A percentile compares a stretch with the other conserved stretches of the same genome.
phyloP scores from a whole-genome alignment of 2,888 invertebrate genomes.

The Dasysyrphus tricinctus region DNA sequence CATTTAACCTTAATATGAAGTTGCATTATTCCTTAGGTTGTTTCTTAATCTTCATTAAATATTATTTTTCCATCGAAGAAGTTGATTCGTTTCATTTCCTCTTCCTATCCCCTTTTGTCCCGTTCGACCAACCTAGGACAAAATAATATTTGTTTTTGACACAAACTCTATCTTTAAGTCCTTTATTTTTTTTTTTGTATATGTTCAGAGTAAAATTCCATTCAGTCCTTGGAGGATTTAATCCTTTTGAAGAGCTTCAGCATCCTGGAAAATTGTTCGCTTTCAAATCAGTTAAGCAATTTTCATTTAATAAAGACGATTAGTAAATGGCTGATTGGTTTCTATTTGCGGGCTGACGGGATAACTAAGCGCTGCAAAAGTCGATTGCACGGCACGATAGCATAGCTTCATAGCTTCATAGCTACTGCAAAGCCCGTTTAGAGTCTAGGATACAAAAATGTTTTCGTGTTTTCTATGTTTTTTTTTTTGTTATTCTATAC shows the following conservation, averaged over 20 bases:
- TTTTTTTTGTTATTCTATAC: neutral
- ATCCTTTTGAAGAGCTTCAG: slow-evolving; percentile 70
- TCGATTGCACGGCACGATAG: slow-evolving; percentile 65
- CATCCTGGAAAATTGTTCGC: slow-evolving; percentile 71
- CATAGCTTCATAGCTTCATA: neutral
- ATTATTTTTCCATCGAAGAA: neutral
- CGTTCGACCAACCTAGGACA: neutral
- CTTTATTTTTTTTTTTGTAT: neutral
- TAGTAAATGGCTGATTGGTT: slow-evolving; percentile 73
- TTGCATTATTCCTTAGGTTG: too few species aligned
- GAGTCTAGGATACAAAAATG: slow-evolving; percentile 22
- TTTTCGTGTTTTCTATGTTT: neutral
- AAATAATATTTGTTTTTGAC: slow-evolving; percentile 64
- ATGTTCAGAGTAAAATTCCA: slow-evolving; percentile 6
- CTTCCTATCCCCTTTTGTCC: neutral
- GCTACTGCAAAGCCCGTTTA: neutral
- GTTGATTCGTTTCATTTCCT: neutral
- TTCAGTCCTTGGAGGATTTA: slow-evolving; percentile 35
- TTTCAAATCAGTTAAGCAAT: slow-evolving; percentile 74
- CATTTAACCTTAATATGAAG: too few species aligned
- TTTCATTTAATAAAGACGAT: slow-evolving; percentile 74
- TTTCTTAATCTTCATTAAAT: neutral
- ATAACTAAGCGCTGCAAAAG: slow-evolving; percentile 63
- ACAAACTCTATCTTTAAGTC: slow-evolving; percentile 28
- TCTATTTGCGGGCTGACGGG: slow-evolving; percentile 66